Conservation (phyloP, 1,140 invertebrate species). For the Polypedilum pembai region DNA sequence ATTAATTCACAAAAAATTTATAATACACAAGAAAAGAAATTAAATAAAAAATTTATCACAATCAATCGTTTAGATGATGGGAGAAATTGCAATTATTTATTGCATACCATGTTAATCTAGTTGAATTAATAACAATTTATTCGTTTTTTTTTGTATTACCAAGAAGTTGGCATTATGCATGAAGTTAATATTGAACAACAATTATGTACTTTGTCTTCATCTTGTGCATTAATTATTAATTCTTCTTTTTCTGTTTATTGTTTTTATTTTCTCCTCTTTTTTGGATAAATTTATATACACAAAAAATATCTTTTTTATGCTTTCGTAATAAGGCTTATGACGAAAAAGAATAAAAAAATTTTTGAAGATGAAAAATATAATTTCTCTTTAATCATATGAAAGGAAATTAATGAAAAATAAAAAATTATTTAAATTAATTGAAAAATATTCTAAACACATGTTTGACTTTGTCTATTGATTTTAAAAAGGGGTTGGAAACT, state of each 20-base stretch:
- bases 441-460: too few species aligned
- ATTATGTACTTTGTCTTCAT: too few species aligned
- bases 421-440: slow-evolving; percentile 20
- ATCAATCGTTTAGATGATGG: slow-evolving; percentile 12
- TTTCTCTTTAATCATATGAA: slow-evolving; percentile 7
- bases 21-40: neutral
- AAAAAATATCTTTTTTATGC: neutral
- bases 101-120: slow-evolving; percentile 15
- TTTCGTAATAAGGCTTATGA: neutral
- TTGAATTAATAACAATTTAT: neutral
- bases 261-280: neutral
- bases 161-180: too few species aligned
- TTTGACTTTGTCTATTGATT: too few species aligned
- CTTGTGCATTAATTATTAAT: neutral
- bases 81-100: neutral
- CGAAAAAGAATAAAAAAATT: neutral
- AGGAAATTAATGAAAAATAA: neutral
- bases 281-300: neutral
- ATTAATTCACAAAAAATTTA: neutral
- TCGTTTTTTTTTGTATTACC: neutral
- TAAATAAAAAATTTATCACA: slow-evolving; percentile 7
- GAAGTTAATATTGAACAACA: too few species aligned
- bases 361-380: neutral
- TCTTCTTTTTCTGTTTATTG: neutral
- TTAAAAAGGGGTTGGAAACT: too few species aligned